Conservation (phyloP, 2,888 invertebrate genomes). For the Drosophila bunnanda region DNA sequence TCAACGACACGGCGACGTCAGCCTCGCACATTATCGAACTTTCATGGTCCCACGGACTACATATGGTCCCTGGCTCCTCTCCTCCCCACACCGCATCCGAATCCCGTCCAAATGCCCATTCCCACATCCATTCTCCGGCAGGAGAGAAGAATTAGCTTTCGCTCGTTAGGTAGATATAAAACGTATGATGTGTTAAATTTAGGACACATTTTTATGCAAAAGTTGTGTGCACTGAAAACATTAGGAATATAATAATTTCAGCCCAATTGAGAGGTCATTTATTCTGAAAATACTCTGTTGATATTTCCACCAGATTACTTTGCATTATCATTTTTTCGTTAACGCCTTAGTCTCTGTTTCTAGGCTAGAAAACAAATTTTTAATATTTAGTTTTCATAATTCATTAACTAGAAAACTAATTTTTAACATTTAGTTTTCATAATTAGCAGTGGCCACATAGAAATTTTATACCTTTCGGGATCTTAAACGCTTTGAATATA, state of each 20-base stretch:
- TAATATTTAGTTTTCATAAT: neutral
- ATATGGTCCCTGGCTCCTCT: slow-evolving; percentile 9
- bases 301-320: neutral
- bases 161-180: slow-evolving; percentile 55
- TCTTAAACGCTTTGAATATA: neutral
- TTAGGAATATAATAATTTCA: neutral
- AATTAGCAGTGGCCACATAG: neutral
- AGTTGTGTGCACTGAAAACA: neutral
- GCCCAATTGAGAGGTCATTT: neutral
- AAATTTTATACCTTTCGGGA: neutral
- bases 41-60: slow-evolving; percentile 61
- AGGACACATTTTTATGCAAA: slow-evolving; percentile 11
- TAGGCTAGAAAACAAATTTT: neutral
- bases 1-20: slow-evolving; percentile 76
- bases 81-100: slow-evolving; percentile 20
- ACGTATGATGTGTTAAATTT: slow-evolving; percentile 42
- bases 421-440: neutral
- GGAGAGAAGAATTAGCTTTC: slow-evolving; percentile 72
- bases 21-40: slow-evolving; percentile 75
- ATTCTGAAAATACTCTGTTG: neutral
- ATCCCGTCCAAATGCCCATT: slow-evolving; percentile 5
- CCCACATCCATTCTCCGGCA: slow-evolving; percentile 42
- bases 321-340: neutral
- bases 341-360: neutral
- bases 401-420: too few species aligned